Conservation (phyloP, 2,888 invertebrate species). For the Lasiommata megera region DNA sequence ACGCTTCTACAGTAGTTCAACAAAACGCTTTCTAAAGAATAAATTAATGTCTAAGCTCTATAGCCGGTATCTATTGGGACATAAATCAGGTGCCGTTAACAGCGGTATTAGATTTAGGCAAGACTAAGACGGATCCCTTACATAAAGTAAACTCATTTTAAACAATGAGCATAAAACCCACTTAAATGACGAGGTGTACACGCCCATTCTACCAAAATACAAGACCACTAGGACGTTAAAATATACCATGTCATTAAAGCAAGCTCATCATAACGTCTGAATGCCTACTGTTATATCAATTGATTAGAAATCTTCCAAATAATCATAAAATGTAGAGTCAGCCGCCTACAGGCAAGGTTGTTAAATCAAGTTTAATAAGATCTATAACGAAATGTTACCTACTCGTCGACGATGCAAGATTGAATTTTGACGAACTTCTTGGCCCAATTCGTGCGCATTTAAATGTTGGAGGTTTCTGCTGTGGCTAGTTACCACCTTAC, state of each 20-base stretch:
- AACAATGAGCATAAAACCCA: neutral
- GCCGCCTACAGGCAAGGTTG: no score
- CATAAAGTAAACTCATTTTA: neutral
- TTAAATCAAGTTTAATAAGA: no score
- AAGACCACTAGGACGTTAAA: neutral
- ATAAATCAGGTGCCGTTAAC: neutral
- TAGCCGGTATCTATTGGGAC: neutral
- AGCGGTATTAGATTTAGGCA: slow-evolving; percentile 1
- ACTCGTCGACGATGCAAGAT: no score
- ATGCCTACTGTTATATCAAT: no score
- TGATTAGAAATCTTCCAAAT: no score
- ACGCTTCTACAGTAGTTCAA: neutral
- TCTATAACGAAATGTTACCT: no score
- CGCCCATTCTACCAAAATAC: neutral
- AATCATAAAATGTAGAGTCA: no score
- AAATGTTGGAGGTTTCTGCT: no score
- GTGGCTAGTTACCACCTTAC: no score
- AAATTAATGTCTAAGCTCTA: slow-evolving; percentile 1
- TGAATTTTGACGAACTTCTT: no score
- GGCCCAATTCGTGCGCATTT: no score
- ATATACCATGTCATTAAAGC: neutral
- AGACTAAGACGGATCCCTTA: neutral
- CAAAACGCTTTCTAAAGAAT: slow-evolving; percentile 6
- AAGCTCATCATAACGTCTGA: no score
- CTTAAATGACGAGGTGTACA: neutral